Evolutionary conservation across 2,888 invertebrate species (phyloP), one percentile per base, ranked within the genome.

Genomic region (Pseudoips prasinana): DNA sequence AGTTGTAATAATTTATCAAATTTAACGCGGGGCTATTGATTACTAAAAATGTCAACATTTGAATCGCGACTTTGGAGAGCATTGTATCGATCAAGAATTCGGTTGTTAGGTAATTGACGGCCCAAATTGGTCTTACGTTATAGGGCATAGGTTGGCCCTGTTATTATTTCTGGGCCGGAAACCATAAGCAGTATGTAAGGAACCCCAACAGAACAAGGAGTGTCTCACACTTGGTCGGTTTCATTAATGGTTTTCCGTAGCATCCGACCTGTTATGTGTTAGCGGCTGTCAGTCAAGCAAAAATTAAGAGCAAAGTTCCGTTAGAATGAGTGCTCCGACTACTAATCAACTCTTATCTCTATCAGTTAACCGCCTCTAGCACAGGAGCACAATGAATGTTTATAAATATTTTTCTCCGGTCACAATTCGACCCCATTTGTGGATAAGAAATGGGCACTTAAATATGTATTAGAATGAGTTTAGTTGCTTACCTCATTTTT

Each of bases 361-460:
- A 75, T 70, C 69, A 64, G 64, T 48, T 38, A 31, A 33, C 39
- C 33, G 48, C 46, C 43, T 39, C 33, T 33, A 25, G 43, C 49
- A 39, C 39, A 31, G 29, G 25, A 31, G 26, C 39, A 39, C 40
- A 30, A 38, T 45, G 39, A 55, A 59, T 65, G 64, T 68, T 65
- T 62, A 64, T 58, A 64, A n/a, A n/a, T n/a, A n/a, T n/a, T 73
- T 73, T 57, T 64, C 61, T 62, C 73, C 56, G 61, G 81, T 82
- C 81, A 80, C 80, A 81, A 74, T 55, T 70, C 58, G 68, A 46
- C 67, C 69, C 71, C 76, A 64, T 74, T 78, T 64, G 64, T 62
- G 61, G 60, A 63, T 58, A 63, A 60, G 57, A 68, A 69, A 50
- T 59, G 53, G 39, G 42, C 51, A 56, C 45, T 58, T 58, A 35